Evolutionary conservation across 2,113 vertebrate genomes (phyloP), one percentile per base, ranked within the genome.

Genomic region (Dasyornis broadbenti): DNA sequence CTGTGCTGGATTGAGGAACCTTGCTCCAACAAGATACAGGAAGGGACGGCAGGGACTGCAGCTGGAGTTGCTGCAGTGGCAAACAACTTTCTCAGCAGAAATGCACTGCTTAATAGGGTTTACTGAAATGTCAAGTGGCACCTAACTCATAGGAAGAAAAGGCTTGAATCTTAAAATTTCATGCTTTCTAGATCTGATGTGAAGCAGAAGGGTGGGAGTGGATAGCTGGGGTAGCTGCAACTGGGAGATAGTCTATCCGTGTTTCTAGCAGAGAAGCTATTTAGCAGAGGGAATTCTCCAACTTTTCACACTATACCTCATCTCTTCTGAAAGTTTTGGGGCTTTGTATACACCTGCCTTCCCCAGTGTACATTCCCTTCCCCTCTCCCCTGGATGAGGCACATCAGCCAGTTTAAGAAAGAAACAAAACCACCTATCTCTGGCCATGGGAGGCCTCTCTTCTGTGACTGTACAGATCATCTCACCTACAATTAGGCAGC

Each of bases 361-460:
- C 88, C n/a, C 21, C 28, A 65, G 54, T 6, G 6, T 42, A 30
- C 23, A 10, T 66, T 89, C 22, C 69, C 37, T 69, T 77, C 23
- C 5, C 9, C 19, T 23, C 15, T 37, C 7, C 19, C 11, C 45
- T 57, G 80, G 28, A 30, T 19, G 15, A 12, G 26, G 7, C 15
- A 71, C 4, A 45, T 39, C 71, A 92, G 7, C 15, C 37, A 40
- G 11, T 56, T 59, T n/a, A 47, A 76, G 69, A 89, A 83, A 24
- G 37, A 81, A 60, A 28, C 13, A n/a, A 35, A 83, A 76, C 18
- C 0, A 1, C 4, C 35, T 14, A 22, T 42, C 12, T 66, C 42
- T 84, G 45, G 9, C 13, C 0, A 0, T 11, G 37, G 23, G 30
- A 21, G 3, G 6, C 5, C 5, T 15, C 26, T 49, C 33, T 77